Base-by-base conservation (phyloP, 2,797 vertebrate species). In the Austrolebias charrua region DNA sequence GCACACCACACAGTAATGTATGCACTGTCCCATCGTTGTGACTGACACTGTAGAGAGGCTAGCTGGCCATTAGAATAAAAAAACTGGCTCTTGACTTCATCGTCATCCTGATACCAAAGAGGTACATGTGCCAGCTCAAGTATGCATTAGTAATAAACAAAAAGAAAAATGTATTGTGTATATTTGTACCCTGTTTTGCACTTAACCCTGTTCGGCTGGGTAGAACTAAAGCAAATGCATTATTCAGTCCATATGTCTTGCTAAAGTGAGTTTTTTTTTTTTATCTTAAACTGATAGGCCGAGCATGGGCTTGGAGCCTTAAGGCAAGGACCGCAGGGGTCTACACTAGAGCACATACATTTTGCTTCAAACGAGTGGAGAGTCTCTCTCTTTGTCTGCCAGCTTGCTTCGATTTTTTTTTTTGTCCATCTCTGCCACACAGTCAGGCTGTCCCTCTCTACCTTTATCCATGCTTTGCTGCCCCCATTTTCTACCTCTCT, bases 181-280 rank as follows among this genome's bases (percentile, higher is more conserved):
- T 54, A 63, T 80, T 86, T 80, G 35, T 45, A 43, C 55, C 45
- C 51, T 55, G 69, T 62, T 63, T 69, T 66, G 63, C 40, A 79
- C 74, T 84, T 61, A n/a, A 66, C 65, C 75, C 56, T 6, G 31
- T 84, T 73, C 86, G 85, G 72, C 76, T 84, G 82, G 78, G 85
- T 83, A 83, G 85, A 89, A 90, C 75, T 88, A 90, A 89, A 88
- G 67, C 73, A 64, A 74, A 85, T 91, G 81, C 84, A 90, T 91
- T 90, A 92, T 91, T 92, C 88, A 91, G 84, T 78, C 88, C 88
- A 88, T 89, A 90, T 89, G 90, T 90, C 85, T 90, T 75, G 84
- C 85, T 90, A 88, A 90, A 91, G 89, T 55, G 49, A 75, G 86
- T 70, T 86, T 84, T 87, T 88, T 91, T 89, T 90, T 91, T 90